Percentiles rank a stretch among this genome's conserved stretches.
Evolutionary conservation across 2,888 invertebrate species (phyloP).

Genomic region (Entomobrya proxima): DNA sequence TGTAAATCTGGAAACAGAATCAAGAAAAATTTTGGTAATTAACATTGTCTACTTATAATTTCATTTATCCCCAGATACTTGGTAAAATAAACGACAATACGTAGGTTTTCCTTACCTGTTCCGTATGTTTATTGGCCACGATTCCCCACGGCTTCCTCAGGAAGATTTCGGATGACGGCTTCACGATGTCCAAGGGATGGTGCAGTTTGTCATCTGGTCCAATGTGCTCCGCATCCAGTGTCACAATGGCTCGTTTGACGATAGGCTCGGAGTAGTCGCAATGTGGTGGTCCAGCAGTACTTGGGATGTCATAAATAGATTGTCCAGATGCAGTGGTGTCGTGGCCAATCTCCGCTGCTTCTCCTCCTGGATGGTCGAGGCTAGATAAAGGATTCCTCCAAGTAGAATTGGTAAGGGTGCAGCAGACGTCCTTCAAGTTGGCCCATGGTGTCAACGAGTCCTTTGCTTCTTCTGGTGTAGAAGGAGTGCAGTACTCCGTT

Average conservation of each 20-base stretch:
- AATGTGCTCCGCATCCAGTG: neutral
- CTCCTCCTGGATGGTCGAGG: neutral
- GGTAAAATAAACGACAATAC: neutral
- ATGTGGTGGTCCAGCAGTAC: too few relatives aligned
- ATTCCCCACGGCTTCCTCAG: constrained; percentile 57
- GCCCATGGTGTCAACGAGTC: too few relatives aligned
- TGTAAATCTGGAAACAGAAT: constrained; percentile 64
- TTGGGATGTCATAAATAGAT: too few relatives aligned
- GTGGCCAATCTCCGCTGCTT: too few relatives aligned
- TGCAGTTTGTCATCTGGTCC: neutral
- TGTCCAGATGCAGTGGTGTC: too few relatives aligned
- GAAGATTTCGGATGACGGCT: neutral
- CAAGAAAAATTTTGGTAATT: too few relatives aligned
- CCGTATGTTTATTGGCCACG: constrained; percentile 34
- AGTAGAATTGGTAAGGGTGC: neutral
- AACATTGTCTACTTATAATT: neutral
- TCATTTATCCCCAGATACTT: too few relatives aligned
- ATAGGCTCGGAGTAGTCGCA: neutral
- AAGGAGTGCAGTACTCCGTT: too few relatives aligned
- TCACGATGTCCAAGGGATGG: constrained; percentile 21
- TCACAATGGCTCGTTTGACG: neutral
- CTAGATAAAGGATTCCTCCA: neutral
- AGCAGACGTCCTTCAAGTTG: too few relatives aligned
- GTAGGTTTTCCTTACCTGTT: constrained; percentile 28
- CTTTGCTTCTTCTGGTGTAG: too few relatives aligned